These are phyloP conservation scores for Zeus faber DNA, from an alignment of 2,113 vertebrate species.

Conservation along the genomic window DNA sequence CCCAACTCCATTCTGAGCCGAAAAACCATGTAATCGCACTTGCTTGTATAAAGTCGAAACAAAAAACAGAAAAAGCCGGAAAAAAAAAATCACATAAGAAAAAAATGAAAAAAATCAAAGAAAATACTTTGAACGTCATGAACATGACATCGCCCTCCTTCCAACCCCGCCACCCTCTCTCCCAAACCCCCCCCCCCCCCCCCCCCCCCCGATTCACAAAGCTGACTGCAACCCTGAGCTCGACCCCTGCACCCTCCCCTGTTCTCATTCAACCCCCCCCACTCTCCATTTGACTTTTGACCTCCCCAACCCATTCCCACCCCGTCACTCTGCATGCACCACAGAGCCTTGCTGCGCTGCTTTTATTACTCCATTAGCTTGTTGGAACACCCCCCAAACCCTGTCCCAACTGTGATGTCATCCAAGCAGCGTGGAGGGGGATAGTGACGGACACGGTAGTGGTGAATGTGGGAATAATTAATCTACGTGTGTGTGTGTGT, in stretches of 20 bases:
- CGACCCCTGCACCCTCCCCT: slow-evolving; percentile 48
- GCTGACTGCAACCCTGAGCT: slow-evolving; percentile 81
- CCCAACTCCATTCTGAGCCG: slow-evolving; percentile 69
- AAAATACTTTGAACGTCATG: slow-evolving; percentile 41
- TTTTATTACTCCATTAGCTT: slow-evolving; percentile 72
- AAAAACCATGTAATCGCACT: slow-evolving; percentile 44
- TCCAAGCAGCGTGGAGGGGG: slow-evolving; percentile 71
- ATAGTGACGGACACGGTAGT: no score
- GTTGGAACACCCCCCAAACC: slow-evolving; percentile 47
- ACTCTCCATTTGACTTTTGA: slow-evolving; percentile 35
- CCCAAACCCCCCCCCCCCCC: slow-evolving; percentile 29
- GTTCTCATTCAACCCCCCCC: slow-evolving; percentile 36
- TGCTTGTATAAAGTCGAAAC: no score
- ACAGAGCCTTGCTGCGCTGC: slow-evolving; percentile 78
- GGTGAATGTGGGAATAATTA: no score
- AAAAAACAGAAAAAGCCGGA: slow-evolving; percentile 41
- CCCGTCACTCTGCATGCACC: slow-evolving; percentile 75
- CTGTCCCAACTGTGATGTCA: slow-evolving; percentile 67
- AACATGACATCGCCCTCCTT: slow-evolving; percentile 51
- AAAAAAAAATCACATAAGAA: slow-evolving; percentile 54
- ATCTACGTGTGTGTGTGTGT: no score
- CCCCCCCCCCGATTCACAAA: slow-evolving; percentile 45
- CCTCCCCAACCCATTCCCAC: slow-evolving; percentile 16
- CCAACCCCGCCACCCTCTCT: slow-evolving; percentile 60
- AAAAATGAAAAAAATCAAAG: slow-evolving; percentile 31